phyloP scores from a whole-genome alignment of 2,888 invertebrate species.

The Tinea semifulvella region DNA sequence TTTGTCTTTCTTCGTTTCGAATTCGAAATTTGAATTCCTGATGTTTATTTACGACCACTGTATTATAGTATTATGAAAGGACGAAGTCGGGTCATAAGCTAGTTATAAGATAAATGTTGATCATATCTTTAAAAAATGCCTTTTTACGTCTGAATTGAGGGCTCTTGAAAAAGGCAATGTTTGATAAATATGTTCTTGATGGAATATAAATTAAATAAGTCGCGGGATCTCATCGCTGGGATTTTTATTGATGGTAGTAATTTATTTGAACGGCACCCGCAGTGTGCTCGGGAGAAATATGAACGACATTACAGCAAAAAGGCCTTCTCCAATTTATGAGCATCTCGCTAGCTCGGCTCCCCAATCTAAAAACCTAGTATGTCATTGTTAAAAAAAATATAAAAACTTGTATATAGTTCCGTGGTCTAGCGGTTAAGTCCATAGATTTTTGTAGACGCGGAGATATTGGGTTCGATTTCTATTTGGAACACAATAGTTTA shows the following conservation, averaged over 20 bases:
- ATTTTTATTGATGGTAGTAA: slow-evolving; percentile 65
- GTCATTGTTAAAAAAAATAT: too few species aligned
- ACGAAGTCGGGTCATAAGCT: too few species aligned
- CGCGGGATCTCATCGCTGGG: slow-evolving; percentile 53
- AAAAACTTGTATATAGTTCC: too few species aligned
- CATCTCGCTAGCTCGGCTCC: slow-evolving; percentile 51
- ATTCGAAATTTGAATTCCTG: too few species aligned
- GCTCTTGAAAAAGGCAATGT: slow-evolving; percentile 34
- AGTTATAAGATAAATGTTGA: slow-evolving; percentile 7
- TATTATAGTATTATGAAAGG: too few species aligned
- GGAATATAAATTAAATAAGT: slow-evolving; percentile 67
- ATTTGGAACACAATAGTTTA: too few species aligned
- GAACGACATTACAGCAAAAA: slow-evolving; percentile 64
- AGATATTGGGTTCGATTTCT: too few species aligned
- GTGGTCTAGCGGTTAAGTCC: too few species aligned
- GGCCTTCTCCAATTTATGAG: slow-evolving; percentile 62
- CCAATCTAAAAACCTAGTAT: too few species aligned
- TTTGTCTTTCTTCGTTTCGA: too few species aligned
- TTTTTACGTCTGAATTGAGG: slow-evolving; percentile 12
- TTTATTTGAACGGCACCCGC: slow-evolving; percentile 64
- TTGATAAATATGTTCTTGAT: slow-evolving; percentile 59
- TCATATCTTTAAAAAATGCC: slow-evolving; percentile 10
- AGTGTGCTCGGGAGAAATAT: slow-evolving; percentile 61
- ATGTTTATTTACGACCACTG: too few species aligned
- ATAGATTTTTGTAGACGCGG: too few species aligned